Base-by-base conservation (phyloP, 1,140 invertebrate genomes). In the Lepidurus couesii region DNA sequence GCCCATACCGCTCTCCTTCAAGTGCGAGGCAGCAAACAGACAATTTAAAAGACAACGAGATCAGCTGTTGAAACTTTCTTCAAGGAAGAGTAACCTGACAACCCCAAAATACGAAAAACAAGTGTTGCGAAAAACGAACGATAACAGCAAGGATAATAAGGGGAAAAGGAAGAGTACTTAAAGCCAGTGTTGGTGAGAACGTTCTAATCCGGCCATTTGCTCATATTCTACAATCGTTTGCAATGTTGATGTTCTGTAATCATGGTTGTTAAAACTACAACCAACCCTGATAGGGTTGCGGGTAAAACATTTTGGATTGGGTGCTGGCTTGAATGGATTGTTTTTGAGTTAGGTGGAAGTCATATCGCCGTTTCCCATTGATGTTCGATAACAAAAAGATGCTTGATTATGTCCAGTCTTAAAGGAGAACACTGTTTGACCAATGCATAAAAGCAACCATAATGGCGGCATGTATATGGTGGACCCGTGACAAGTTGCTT, bases 211-310 rank as follows among this genome's bases (percentile, higher is more conserved):
- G 53, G 53, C 53, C 53, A 65, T 65, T 65, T 65, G 53, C 53
- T 65, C 53, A 65, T 65, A 65, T 65, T 65, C 53, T 65, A 65
- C 53, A 65, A 65, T 65, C 53, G 16, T 65, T 65, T 65, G 53
- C 53, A 65, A 65, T 13, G 7, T 65, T 13, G 1, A n/a, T 65
- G 53, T 65, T 65, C 53, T 65, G 53, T 16, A 65, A 16, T 9
- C 53, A 16, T 65, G 53, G 16, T 47, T 47, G 16, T n/a, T n/a
- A 65, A 65, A 21, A 65, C 21, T 34, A 34, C 34, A 34, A 34
- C 53, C 13, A 65, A 65, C 53, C 21, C 13, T 21, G 53, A 21
- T 65, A 16, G 6, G 13, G 53, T 65, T 65, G n/a, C n/a, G 53
- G n/a, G 16, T 65, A 21, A 21, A 21, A 13, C n/a, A 16, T 65